Conservation (phyloP, 2,113 vertebrate species). For the Sisor rabdophorus region DNA sequence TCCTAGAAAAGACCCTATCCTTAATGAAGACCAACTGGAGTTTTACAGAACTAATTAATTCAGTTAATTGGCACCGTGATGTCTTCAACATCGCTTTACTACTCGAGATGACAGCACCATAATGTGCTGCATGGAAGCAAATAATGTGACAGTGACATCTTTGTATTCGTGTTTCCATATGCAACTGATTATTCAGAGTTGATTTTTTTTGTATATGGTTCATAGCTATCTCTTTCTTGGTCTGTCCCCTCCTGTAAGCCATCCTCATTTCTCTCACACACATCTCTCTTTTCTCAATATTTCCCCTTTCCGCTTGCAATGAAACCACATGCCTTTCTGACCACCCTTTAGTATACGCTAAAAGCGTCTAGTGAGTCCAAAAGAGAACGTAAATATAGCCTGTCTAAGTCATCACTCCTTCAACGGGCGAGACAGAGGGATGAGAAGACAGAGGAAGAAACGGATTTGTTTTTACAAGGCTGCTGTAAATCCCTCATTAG, state of each 20-base stretch:
- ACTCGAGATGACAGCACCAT: constrained; percentile 30
- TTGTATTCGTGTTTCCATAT: constrained; percentile 35
- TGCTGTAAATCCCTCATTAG: constrained; percentile 56
- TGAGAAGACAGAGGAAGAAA: constrained; percentile 48
- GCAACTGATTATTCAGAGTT: constrained; percentile 31
- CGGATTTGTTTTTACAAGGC: constrained; percentile 56
- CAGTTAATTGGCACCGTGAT: constrained; percentile 3
- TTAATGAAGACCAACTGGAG: constrained; percentile 18
- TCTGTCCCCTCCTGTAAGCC: constrained; percentile 2
- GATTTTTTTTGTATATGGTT: constrained; percentile 24
- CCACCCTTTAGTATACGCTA: constrained; percentile 6
- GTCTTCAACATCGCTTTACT: constrained; percentile 23
- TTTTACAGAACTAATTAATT: constrained; percentile 12
- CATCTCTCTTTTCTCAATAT: constrained; percentile 11
- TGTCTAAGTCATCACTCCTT: constrained; percentile 59
- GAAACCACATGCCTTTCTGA: constrained; percentile 39
- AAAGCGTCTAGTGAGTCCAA: constrained; percentile 18
- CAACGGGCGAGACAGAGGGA: constrained; percentile 38
- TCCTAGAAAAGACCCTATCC: constrained; percentile 16
- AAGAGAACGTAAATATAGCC: constrained; percentile 28
- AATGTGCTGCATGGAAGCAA: constrained; percentile 28
- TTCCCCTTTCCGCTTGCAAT: background rate
- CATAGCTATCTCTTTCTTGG: background rate
- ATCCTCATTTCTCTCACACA: constrained; percentile 22
- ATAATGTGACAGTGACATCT: constrained; percentile 43